These are phyloP conservation scores for Cheilosia vulpina DNA, from an alignment of 2,888 invertebrate genomes.

Conservation along the genomic window DNA sequence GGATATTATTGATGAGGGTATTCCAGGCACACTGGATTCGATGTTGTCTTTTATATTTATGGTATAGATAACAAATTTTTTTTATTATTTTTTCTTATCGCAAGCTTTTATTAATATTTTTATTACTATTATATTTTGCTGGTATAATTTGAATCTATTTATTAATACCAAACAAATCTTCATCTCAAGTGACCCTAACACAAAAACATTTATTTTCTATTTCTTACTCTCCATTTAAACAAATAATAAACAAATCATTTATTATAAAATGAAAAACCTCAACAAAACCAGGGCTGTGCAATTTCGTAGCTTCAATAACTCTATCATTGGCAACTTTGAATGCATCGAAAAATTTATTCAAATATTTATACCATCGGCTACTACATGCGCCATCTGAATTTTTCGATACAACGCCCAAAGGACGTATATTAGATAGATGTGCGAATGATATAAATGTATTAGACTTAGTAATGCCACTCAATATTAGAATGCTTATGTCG, in stretches of 20 bases:
- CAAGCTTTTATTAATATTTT: conserved; percentile 24
- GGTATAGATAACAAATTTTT: conserved; percentile 78
- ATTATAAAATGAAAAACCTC: conserved; percentile 9
- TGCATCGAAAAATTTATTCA: conserved; percentile 80
- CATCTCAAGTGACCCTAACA: conserved; percentile 2
- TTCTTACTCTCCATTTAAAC: conserved; percentile 20
- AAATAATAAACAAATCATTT: neutral
- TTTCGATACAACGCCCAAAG: conserved; percentile 88
- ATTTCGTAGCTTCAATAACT: conserved; percentile 81
- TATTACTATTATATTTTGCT: conserved; percentile 17
- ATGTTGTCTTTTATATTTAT: conserved; percentile 83
- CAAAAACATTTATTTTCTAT: conserved; percentile 48
- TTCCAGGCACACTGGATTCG: conserved; percentile 85
- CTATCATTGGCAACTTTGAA: conserved; percentile 80
- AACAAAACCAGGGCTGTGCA: conserved; percentile 78
- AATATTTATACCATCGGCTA: conserved; percentile 84
- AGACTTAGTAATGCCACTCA: conserved; percentile 85
- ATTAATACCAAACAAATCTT: neutral
- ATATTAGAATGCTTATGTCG: conserved; percentile 80
- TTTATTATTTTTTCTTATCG: conserved; percentile 8
- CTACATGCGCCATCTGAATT: conserved; percentile 86
- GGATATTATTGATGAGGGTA: conserved; percentile 86
- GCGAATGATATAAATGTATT: conserved; percentile 86
- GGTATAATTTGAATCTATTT: conserved; percentile 6
- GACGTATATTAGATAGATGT: conserved; percentile 87